Percentiles rank a stretch among this genome's conserved stretches.
These are phyloP conservation scores for Drosophila insularis DNA, from an alignment of 1,140 invertebrate genomes.

Conservation along the genomic window DNA sequence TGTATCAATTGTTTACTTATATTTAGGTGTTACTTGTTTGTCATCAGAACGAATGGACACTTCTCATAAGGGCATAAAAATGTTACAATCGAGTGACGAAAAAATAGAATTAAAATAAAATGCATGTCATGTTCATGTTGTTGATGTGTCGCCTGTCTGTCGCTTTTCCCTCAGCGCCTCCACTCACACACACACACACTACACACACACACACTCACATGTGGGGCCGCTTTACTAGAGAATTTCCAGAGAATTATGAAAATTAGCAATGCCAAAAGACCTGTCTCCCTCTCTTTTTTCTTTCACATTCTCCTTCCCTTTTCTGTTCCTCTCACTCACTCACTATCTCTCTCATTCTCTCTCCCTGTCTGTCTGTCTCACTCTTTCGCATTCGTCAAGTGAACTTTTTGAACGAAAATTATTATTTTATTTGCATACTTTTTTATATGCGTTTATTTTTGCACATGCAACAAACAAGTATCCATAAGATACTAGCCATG, in stretches of 20 bases:
- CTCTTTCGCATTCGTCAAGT: conserved; percentile 46
- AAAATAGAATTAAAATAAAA: conserved; percentile 57
- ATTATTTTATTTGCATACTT: conserved; percentile 78
- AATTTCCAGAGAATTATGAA: conserved; percentile 75
- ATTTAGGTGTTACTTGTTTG: background rate
- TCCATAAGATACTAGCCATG: conserved; percentile 60
- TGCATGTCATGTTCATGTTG: conserved; percentile 67
- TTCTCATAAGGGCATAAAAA: conserved; percentile 23
- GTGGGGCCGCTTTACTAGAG: conserved; percentile 37
- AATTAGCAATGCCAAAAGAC: conserved; percentile 64
- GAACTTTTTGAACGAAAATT: conserved; percentile 61
- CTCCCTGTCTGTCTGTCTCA: background rate
- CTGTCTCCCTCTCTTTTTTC: background rate
- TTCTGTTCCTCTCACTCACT: background rate
- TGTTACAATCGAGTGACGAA: conserved; percentile 17
- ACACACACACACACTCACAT: conserved; percentile 35
- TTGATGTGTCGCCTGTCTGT: conserved; percentile 51
- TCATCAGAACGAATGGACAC: background rate
- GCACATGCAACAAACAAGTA: conserved; percentile 50
- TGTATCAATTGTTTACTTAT: too few species aligned
- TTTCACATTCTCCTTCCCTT: background rate
- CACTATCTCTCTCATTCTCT: background rate
- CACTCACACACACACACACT: background rate
- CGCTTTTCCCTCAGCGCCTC: conserved; percentile 55
- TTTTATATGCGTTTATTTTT: conserved; percentile 48